phyloP scores from a whole-genome alignment of 2,797 vertebrate species.

The Falco berigora region DNA sequence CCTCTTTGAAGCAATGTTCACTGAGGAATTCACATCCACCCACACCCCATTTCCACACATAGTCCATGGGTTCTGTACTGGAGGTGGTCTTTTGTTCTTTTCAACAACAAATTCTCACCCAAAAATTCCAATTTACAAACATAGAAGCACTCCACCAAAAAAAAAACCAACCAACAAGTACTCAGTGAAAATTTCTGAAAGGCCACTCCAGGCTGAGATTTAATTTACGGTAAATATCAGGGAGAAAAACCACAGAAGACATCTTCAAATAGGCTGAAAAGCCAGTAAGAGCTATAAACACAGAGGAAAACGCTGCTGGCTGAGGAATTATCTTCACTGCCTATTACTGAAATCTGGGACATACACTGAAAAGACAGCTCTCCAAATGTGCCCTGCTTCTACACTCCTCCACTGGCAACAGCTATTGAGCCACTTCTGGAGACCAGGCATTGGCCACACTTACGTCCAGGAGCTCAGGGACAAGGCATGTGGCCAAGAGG shows the following conservation, averaged over 20 bases:
- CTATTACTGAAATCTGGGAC: background rate
- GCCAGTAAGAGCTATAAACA: background rate
- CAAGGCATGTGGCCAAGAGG: background rate
- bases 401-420: background rate
- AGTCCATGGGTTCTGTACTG: background rate
- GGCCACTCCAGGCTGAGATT: background rate
- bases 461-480: background rate
- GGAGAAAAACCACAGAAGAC: background rate
- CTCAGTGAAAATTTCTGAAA: background rate
- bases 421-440: background rate
- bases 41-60: fast-evolving
- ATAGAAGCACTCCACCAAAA: background rate
- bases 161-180: background rate
- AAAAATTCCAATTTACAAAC: background rate
- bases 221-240: background rate
- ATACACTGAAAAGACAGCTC: background rate
- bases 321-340: background rate
- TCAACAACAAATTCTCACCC: background rate
- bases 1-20: background rate
- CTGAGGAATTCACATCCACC: background rate
- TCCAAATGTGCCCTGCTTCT: background rate
- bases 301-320: background rate
- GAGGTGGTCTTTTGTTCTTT: background rate
- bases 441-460: background rate
- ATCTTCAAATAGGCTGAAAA: background rate